Evolutionary conservation across 2,113 vertebrate genomes (phyloP).

Genomic region (Hemibagrus wyckioides): DNA sequence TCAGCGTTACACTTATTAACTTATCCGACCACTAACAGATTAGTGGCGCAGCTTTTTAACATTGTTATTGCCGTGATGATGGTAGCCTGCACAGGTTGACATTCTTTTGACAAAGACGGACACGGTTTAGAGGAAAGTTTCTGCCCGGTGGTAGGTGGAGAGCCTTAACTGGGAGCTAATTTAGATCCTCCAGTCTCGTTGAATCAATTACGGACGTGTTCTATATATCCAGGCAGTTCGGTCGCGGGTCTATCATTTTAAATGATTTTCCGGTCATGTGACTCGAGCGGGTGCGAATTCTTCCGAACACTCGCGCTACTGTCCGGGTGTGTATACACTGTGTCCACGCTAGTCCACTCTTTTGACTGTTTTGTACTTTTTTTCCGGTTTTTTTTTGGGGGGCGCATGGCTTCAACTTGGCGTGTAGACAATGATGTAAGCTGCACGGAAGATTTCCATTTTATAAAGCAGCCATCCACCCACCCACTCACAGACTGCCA

Average conservation of each 20-base stretch:
- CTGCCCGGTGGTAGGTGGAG: background rate
- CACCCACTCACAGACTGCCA: background rate
- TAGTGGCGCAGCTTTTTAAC: background rate
- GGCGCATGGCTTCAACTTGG: background rate
- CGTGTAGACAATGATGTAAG: background rate
- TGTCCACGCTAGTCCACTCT: background rate
- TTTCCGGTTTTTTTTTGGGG: too few species aligned
- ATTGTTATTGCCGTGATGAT: background rate
- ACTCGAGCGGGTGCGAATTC: constrained; percentile 12
- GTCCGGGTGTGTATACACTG: too few species aligned
- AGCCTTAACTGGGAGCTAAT: background rate
- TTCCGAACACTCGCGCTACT: background rate
- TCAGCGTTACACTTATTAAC: background rate
- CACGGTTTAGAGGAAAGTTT: background rate
- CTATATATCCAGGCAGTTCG: background rate
- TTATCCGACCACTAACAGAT: background rate
- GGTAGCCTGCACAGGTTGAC: background rate
- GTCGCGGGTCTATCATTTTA: constrained; percentile 44
- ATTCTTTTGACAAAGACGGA: background rate
- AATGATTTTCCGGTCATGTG: constrained; percentile 55
- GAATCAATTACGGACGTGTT: background rate
- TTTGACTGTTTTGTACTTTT: too few species aligned
- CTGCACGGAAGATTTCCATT: background rate
- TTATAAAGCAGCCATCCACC: background rate
- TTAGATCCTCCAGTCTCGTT: background rate